Conservation (phyloP, 2,113 vertebrate genomes). For the Lophotis ruficrista region DNA sequence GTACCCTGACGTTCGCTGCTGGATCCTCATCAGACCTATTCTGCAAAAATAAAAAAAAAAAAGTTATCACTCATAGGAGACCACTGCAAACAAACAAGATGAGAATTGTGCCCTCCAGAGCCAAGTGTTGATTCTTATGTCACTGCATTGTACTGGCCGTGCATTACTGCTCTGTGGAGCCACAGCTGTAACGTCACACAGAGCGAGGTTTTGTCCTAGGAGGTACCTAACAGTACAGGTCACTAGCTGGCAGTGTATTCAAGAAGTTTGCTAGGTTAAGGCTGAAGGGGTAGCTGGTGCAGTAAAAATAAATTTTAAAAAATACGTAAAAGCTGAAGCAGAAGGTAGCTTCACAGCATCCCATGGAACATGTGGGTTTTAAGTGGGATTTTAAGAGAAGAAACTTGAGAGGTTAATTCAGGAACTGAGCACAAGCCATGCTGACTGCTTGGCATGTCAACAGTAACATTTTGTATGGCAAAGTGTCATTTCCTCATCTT, state of each 20-base stretch:
- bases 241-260: background rate
- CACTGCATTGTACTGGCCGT: fast-evolving
- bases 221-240: background rate
- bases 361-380: background rate
- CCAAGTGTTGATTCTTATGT: background rate
- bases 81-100: background rate
- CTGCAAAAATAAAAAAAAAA: background rate
- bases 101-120: background rate
- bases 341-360: background rate
- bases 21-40: background rate
- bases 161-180: background rate
- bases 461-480: background rate
- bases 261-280: background rate
- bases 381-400: background rate
- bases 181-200: fast-evolving
- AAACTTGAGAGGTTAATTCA: background rate
- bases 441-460: background rate
- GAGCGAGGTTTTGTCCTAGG: fast-evolving
- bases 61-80: background rate
- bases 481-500: background rate
- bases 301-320: background rate
- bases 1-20: background rate
- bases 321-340: background rate
- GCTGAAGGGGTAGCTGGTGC: background rate
- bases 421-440: background rate